A percentile compares a stretch with the other conserved stretches of the same genome.
These are phyloP conservation scores for Setipinna tenuifilis DNA, from an alignment of 2,797 vertebrate species.

Conservation along the genomic window DNA sequence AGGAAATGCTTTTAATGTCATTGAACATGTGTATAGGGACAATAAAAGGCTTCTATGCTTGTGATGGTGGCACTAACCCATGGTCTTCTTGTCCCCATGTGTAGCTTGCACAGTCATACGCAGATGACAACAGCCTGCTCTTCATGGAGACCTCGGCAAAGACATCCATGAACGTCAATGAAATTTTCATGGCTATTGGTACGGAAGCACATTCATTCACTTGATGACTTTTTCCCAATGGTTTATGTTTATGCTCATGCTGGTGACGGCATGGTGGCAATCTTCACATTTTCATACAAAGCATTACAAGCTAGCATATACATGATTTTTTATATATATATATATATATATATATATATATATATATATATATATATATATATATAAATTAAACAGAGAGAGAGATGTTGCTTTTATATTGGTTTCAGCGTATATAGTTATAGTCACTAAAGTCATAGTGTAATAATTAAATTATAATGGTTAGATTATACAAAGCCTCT, in stretches of 20 bases:
- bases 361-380: neutral
- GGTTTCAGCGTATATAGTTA: too few relatives aligned
- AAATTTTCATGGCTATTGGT: constrained; percentile 99
- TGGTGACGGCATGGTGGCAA: too few relatives aligned
- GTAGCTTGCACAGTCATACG: constrained; percentile 96
- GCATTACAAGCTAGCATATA: neutral
- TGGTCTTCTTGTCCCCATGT: too few relatives aligned
- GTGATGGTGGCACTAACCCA: too few relatives aligned
- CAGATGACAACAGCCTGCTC: constrained; percentile 98
- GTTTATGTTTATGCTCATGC: neutral
- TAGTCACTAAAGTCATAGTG: too few relatives aligned
- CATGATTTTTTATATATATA: neutral
- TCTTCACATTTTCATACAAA: neutral
- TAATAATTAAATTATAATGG: too few relatives aligned
- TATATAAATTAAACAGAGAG: too few relatives aligned
- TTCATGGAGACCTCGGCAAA: constrained; percentile 99
- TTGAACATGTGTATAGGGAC: too few relatives aligned
- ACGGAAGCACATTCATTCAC: constrained; percentile 55
- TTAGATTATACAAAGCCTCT: too few relatives aligned
- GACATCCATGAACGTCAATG: constrained; percentile 98
- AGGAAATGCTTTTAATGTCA: too few relatives aligned
- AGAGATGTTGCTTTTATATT: too few relatives aligned
- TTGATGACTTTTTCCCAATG: neutral
- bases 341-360: neutral
- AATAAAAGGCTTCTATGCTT: too few relatives aligned